Evolutionary conservation across 2,797 vertebrate species (phyloP).

Genomic region (Pachyuromys duprasi): DNA sequence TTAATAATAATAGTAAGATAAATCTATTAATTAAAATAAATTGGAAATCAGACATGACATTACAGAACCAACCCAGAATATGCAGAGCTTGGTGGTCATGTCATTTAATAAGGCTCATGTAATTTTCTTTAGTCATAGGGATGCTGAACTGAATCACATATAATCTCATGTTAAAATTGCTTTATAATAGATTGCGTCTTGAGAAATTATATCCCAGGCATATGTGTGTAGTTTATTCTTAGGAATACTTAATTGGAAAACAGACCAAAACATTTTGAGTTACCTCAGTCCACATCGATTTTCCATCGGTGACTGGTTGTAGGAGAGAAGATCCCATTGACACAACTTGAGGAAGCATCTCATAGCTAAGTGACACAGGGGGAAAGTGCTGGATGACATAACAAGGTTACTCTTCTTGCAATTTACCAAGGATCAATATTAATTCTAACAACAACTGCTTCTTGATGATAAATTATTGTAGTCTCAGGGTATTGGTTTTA

Average conservation of each 20-base stretch:
- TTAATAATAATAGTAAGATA: not conserved
- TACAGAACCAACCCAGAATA: not conserved
- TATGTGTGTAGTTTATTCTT: constrained; percentile 2
- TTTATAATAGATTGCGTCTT: not conserved
- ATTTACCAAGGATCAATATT: constrained; percentile 73
- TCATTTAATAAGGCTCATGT: not conserved
- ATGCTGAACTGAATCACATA: not conserved
- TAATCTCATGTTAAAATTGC: constrained; percentile 19
- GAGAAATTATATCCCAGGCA: constrained; percentile 15
- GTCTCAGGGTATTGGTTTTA: constrained; percentile 69
- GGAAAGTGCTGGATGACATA: constrained; percentile 38
- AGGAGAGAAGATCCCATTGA: not conserved
- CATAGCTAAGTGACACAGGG: constrained; percentile 7
- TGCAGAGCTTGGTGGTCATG: not conserved
- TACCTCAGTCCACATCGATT: not conserved
- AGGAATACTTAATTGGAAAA: constrained; percentile 16
- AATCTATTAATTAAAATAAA: not conserved
- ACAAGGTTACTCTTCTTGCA: constrained; percentile 68
- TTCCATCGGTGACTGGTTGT: not conserved
- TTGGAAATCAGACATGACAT: not conserved
- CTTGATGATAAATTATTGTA: constrained; percentile 68
- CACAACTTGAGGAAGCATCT: constrained; percentile 42
- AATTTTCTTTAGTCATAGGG: not conserved
- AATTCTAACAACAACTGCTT: constrained; percentile 66
- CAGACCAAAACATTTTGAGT: not conserved